These are phyloP conservation scores for Crypturellus tataupa DNA, from an alignment of 2,797 vertebrate genomes.

Conservation along the genomic window DNA sequence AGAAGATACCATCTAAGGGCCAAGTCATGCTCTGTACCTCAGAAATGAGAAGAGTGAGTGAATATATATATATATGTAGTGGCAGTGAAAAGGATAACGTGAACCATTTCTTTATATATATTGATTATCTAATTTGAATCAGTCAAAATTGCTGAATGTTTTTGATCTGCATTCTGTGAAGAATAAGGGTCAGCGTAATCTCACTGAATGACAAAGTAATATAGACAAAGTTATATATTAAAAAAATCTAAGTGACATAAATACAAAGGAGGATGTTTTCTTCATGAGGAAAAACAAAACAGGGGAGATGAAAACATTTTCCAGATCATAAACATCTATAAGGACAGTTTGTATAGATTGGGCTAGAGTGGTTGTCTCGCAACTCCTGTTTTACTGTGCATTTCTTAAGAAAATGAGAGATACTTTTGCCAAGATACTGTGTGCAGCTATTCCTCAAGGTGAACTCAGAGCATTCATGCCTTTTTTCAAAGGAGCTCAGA, in stretches of 20 bases:
- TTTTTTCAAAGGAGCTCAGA: not conserved
- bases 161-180: not conserved
- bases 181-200: not conserved
- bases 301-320: not conserved
- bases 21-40: not conserved
- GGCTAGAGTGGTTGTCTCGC: not conserved
- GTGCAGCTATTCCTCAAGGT: not conserved
- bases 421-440: rapidly evolving
- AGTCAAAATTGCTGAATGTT: not conserved
- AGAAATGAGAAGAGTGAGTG: not conserved
- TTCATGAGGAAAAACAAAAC: not conserved
- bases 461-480: not conserved
- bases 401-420: not conserved
- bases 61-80: not conserved
- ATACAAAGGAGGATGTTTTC: not conserved
- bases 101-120: not conserved
- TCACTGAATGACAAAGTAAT: not conserved
- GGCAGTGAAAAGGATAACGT: not conserved
- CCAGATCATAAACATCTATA: not conserved
- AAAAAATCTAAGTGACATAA: not conserved
- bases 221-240: not conserved
- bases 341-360: not conserved
- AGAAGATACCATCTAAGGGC: too few relatives aligned
- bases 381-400: rapidly evolving
- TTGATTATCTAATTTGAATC: not conserved